Conservation (phyloP, 2,797 vertebrate species). For the Iguana delicatissima region DNA sequence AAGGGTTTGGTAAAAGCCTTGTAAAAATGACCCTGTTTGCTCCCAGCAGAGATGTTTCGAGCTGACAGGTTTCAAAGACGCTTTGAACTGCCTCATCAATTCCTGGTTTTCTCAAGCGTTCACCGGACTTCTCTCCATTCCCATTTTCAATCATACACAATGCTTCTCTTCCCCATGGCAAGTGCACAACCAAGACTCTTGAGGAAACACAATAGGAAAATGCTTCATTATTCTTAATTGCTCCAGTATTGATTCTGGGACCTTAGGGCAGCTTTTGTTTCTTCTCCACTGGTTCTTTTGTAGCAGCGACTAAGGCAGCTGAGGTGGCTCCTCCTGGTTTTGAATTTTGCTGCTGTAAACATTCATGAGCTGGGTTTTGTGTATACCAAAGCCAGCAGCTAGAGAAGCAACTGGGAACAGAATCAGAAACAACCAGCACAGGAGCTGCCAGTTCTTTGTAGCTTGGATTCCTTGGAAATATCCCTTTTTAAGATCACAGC, state of each 20-base stretch:
- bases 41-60: conserved; percentile 9
- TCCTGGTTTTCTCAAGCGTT: conserved; percentile 1
- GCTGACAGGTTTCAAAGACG: conserved; percentile 14
- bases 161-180: background rate
- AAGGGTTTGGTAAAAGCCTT: background rate
- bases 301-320: background rate
- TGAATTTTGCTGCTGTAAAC: conserved; percentile 26
- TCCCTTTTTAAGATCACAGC: too few relatives aligned
- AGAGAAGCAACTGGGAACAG: background rate
- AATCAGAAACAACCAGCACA: background rate
- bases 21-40: conserved; percentile 17
- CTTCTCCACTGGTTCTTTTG: conserved; percentile 47
- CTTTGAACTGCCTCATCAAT: conserved; percentile 1
- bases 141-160: background rate
- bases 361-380: background rate
- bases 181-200: background rate
- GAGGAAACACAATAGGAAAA: conserved; percentile 14
- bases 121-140: background rate
- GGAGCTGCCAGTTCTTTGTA: background rate
- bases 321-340: background rate
- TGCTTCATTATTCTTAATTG: conserved; percentile 35
- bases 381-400: conserved; percentile 26
- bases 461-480: too few relatives aligned
- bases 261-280: conserved; percentile 60
- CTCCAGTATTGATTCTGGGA: conserved; percentile 54